Conservation (phyloP, 2,888 invertebrate genomes). For the Steinernema scapterisci region DNA sequence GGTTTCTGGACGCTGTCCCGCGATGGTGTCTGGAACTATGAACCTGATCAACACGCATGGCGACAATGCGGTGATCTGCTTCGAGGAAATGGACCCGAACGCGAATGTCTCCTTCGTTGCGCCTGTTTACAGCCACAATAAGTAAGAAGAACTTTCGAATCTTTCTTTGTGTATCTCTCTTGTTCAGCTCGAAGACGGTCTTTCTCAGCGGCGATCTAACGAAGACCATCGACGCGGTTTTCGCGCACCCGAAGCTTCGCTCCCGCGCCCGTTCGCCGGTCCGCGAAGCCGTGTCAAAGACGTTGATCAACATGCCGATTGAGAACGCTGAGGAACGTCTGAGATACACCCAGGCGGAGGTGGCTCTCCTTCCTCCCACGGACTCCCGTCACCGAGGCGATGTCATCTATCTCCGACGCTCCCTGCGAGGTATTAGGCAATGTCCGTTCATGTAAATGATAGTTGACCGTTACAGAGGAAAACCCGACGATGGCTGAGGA, state of each 20-base stretch:
- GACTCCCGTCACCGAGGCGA: conserved; percentile 1
- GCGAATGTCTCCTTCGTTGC: background rate
- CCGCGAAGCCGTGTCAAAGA: background rate
- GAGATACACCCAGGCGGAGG: background rate
- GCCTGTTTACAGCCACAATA: background rate
- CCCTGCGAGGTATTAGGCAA: background rate
- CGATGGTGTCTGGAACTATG: background rate
- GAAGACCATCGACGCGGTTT: background rate
- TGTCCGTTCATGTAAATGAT: background rate
- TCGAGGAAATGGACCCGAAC: background rate
- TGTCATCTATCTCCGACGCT: background rate
- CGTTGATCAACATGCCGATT: background rate
- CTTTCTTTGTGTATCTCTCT: no score
- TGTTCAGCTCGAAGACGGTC: background rate
- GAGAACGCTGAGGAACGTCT: background rate
- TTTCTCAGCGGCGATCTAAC: background rate
- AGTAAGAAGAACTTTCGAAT: background rate
- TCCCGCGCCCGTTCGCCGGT: background rate
- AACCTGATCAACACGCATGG: background rate
- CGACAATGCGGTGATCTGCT: background rate
- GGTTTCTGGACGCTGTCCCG: background rate
- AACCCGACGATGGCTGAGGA: background rate
- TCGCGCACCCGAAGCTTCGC: background rate
- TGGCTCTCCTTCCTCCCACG: background rate
- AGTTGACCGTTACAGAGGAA: background rate